Evolutionary conservation across 2,113 vertebrate genomes (phyloP).

Genomic region (Panthera tigris): DNA sequence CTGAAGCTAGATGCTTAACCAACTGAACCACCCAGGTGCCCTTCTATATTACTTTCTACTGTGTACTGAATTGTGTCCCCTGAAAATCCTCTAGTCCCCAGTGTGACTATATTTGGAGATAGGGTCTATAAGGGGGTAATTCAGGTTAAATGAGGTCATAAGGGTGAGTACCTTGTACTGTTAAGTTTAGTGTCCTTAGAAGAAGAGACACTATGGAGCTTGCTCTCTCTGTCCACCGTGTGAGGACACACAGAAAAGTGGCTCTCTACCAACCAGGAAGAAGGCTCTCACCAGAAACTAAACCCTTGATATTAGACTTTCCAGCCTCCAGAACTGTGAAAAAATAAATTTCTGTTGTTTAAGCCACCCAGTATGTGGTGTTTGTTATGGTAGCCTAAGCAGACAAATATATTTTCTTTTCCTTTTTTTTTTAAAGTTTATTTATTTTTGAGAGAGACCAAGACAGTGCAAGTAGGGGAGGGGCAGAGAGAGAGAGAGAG

Average conservation of each 20-base stretch:
- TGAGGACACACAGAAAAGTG: background rate
- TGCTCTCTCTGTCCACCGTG: background rate
- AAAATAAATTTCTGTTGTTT: background rate
- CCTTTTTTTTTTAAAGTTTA: too few species aligned
- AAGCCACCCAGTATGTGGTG: background rate
- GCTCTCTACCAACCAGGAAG: background rate
- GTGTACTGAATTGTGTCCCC: background rate
- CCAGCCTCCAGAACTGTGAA: background rate
- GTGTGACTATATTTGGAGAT: background rate
- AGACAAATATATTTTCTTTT: too few species aligned
- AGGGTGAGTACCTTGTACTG: background rate
- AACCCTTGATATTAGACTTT: background rate
- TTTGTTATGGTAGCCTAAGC: background rate
- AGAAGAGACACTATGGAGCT: background rate
- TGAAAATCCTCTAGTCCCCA: background rate
- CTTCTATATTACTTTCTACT: background rate
- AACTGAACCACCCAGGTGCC: too few species aligned
- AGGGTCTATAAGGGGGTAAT: background rate
- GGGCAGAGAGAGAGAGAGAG: too few species aligned
- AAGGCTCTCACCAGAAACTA: background rate
- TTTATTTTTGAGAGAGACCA: too few species aligned
- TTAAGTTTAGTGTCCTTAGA: background rate
- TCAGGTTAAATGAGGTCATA: background rate
- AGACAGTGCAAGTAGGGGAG: too few species aligned
- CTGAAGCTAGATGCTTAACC: too few species aligned